Evolutionary conservation across 2,113 vertebrate species (phyloP).

Genomic region (Octodon degus): DNA sequence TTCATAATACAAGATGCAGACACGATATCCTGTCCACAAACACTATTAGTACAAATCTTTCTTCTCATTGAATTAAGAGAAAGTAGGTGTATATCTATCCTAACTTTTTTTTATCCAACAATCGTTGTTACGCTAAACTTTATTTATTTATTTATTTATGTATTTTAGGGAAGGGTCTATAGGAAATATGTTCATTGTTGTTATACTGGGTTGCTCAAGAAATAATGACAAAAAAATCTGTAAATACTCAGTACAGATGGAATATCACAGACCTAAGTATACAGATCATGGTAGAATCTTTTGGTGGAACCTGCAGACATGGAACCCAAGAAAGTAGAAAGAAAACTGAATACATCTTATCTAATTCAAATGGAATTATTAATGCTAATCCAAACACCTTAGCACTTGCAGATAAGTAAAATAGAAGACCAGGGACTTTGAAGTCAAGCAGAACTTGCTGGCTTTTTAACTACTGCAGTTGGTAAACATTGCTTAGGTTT

Average conservation of each 20-base stretch:
- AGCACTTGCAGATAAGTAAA: background rate
- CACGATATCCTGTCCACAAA: too few species aligned
- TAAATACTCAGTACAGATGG: too few species aligned
- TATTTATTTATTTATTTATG: too few species aligned
- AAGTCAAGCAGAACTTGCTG: background rate
- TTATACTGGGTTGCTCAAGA: background rate
- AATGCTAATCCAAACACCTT: background rate
- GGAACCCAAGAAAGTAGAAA: background rate
- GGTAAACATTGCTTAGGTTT: background rate
- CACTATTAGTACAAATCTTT: too few species aligned
- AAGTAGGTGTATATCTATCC: too few species aligned
- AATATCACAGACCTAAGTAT: background rate
- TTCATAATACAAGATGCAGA: too few species aligned
- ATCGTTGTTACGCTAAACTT: too few species aligned
- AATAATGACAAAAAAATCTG: background rate
- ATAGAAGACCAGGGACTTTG: background rate
- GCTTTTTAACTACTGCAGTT: background rate
- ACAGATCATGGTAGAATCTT: background rate
- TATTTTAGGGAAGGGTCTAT: too few species aligned
- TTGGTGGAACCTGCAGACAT: background rate
- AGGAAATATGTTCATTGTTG: background rate
- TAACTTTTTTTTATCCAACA: too few species aligned
- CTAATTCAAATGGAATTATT: background rate
- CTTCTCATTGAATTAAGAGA: too few species aligned
- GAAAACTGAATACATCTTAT: too few species aligned